A percentile compares a stretch with the other conserved stretches of the same genome.
phyloP scores from a whole-genome alignment of 2,797 vertebrate species.

The Hafferia zeledoni region DNA sequence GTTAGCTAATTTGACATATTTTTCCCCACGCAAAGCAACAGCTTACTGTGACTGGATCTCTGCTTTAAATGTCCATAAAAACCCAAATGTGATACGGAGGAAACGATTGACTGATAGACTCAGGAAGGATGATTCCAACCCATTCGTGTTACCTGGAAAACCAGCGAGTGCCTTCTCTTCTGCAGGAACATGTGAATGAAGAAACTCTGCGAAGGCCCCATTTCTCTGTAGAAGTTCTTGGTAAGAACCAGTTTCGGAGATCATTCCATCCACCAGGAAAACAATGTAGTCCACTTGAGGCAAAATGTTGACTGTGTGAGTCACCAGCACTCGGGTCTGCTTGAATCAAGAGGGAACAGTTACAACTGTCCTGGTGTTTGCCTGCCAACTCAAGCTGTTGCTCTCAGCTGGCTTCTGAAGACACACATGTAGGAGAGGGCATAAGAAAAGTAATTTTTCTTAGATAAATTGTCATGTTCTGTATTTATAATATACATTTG shows the following conservation, averaged over 20 bases:
- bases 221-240: slow-evolving; percentile 88
- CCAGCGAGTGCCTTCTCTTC: slow-evolving; percentile 77
- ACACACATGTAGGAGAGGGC: neutral
- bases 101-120: neutral
- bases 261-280: slow-evolving; percentile 86
- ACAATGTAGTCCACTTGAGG: slow-evolving; percentile 89
- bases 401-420: neutral
- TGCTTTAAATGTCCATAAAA: neutral
- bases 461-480: neutral
- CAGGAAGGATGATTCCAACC: neutral
- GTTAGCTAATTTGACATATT: neutral
- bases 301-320: slow-evolving; percentile 88
- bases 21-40: neutral
- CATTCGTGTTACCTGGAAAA: slow-evolving; percentile 78
- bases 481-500: neutral
- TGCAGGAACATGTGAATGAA: slow-evolving; percentile 78
- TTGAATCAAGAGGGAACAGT: neutral
- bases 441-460: neutral
- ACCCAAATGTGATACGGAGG: neutral
- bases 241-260: slow-evolving; percentile 92
- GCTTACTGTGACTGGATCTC: neutral
- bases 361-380: neutral
- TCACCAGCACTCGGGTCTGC: slow-evolving; percentile 94
- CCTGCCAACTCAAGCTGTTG: neutral
- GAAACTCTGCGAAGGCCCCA: slow-evolving; percentile 88